Base-by-base conservation (phyloP, 1,140 invertebrate genomes). In the Drosophila gunungcola region DNA sequence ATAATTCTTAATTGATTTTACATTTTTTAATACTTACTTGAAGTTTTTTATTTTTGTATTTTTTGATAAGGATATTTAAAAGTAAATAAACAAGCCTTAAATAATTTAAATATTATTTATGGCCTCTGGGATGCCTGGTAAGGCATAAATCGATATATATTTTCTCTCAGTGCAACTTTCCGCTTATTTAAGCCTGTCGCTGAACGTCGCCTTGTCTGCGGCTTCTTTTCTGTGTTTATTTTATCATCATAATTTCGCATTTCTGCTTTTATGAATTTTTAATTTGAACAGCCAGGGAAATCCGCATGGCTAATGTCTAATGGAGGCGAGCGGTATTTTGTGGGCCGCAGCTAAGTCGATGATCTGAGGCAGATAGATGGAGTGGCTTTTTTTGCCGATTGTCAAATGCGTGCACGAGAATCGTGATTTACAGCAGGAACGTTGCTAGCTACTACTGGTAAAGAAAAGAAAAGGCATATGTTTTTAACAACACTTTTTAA, bases 231-330 rank as follows among this genome's bases (percentile, higher is more conserved):
- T 82, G 69, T 89, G 78, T 91, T 91, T 91, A 79, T 88, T 89
- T 80, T 89, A 84, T 90, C 88, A 90, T 84, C 88, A 86, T 89
- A 90, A 91, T 88, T 90, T 79, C 88, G 74, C 72, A 88, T 83
- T 90, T 90, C 73, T 80, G 84, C 88, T 88, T 83, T 90, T 90
- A 91, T 90, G 82, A 90, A 90, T 90, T 91, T 90, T 80, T 88
- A 88, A 90, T 90, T 91, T 83, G 63, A 78, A 77, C 68, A 85
- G 49, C 64, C 73, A 29, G 43, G 60, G 51, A 67, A 58, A 68
- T 70, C 41, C 64, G 55, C 51, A 46, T 62, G 52, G 54, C 51
- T 58, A 55, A 61, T 51, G 52, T 43, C 36, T 32, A 39, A 51
- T 51, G 54, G 54, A 25, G n/a, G 52, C 32, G 16, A 41, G 5